phyloP scores from a whole-genome alignment of 2,113 vertebrate species.

The Phalacrocorax pelagicus region DNA sequence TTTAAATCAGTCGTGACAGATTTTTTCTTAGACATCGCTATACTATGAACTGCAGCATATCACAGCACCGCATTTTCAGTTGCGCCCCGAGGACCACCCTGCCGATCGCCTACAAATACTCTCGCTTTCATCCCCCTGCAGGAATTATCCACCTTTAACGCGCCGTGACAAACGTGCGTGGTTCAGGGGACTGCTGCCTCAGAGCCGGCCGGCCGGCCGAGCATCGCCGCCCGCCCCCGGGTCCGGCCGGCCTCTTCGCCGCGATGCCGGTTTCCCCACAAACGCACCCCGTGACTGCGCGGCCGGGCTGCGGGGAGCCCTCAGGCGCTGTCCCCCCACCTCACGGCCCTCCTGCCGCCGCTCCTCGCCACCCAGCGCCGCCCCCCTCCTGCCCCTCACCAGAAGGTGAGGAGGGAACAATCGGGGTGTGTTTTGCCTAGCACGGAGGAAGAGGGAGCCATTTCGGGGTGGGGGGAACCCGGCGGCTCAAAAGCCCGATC shows the following conservation, averaged over 20 bases:
- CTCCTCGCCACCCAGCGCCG: not conserved
- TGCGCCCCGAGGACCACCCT: not conserved
- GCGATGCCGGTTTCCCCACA: not conserved
- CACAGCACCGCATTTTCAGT: not conserved
- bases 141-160: accelerated
- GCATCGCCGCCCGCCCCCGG: not conserved
- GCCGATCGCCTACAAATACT: not conserved
- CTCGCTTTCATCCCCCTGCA: not conserved
- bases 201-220: not conserved
- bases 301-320: not conserved
- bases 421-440: not conserved
- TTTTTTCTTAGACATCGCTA: not conserved
- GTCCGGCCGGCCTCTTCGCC: not conserved
- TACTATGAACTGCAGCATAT: not conserved
- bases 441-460: not conserved
- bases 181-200: not conserved
- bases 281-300: no score
- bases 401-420: not conserved
- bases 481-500: not conserved
- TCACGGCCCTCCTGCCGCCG: not conserved
- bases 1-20: not conserved
- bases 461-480: not conserved
- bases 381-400: not conserved
- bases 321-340: not conserved
- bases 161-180: accelerated